phyloP scores from a whole-genome alignment of 2,888 invertebrate species.

The Temnothorax rugatulus region DNA sequence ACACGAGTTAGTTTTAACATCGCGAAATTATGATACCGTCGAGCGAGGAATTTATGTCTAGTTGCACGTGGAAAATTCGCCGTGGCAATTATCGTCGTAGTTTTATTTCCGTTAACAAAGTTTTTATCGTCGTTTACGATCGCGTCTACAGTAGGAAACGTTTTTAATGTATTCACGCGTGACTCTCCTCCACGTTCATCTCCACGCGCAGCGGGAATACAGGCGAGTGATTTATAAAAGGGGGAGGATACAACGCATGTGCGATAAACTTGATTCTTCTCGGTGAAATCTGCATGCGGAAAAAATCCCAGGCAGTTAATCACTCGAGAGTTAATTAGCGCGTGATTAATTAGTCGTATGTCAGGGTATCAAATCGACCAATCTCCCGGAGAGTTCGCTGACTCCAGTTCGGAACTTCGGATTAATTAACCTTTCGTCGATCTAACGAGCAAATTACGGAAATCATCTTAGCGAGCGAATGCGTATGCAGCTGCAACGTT shows the following conservation, averaged over 20 bases:
- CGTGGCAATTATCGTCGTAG: slow-evolving; percentile 20
- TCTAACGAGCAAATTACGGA: slow-evolving; percentile 40
- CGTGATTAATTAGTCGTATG: slow-evolving; percentile 51
- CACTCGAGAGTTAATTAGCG: slow-evolving; percentile 47
- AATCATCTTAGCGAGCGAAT: background rate
- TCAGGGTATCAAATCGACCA: slow-evolving; percentile 46
- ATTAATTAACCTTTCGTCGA: slow-evolving; percentile 45
- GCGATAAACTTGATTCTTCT: slow-evolving; percentile 43
- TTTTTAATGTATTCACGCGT: slow-evolving; percentile 37
- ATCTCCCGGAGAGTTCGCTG: slow-evolving; percentile 40
- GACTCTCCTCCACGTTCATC: slow-evolving; percentile 20
- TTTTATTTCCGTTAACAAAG: slow-evolving; percentile 38
- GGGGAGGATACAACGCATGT: slow-evolving; percentile 15
- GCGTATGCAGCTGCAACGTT: background rate
- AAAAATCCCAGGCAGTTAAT: slow-evolving; percentile 40
- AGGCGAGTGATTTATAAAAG: slow-evolving; percentile 34
- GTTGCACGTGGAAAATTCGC: background rate
- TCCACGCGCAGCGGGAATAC: background rate
- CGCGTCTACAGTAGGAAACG: slow-evolving; percentile 18
- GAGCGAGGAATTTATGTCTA: slow-evolving; percentile 13
- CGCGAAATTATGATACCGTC: slow-evolving; percentile 21
- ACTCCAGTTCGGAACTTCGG: slow-evolving; percentile 41
- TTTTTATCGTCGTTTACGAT: slow-evolving; percentile 38
- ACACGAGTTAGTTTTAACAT: slow-evolving; percentile 19
- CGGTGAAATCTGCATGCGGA: slow-evolving; percentile 16